Evolutionary conservation across 2,888 invertebrate species (phyloP).

Genomic region (Eretmocerus hayati): DNA sequence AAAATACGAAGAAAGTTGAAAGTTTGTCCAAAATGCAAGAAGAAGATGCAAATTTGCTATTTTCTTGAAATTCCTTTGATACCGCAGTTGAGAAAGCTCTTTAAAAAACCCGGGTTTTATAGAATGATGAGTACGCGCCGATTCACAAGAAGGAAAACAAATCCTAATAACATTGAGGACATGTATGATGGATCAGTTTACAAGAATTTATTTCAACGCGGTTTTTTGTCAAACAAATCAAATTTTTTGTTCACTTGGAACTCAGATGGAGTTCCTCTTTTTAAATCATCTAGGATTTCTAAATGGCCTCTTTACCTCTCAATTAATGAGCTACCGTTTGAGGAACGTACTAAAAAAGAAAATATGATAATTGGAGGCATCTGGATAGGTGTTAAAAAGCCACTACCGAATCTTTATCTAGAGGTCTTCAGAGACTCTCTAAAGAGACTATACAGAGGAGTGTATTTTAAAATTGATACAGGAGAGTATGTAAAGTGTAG

Average conservation of each 20-base stretch:
- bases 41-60: neutral
- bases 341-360: no score
- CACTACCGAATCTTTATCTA: conserved; percentile 14
- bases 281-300: conserved; percentile 23
- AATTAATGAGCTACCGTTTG: conserved; percentile 23
- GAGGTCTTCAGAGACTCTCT: neutral
- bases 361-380: conserved; percentile 22
- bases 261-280: no score
- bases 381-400: conserved; percentile 24
- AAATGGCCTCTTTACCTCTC: conserved; percentile 25
- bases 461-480: neutral
- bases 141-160: neutral
- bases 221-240: neutral
- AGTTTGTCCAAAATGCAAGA: neutral
- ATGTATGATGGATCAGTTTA: neutral
- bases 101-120: neutral
- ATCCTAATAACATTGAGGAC: neutral
- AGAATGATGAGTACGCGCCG: neutral
- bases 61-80: neutral
- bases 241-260: conserved; percentile 26
- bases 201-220: neutral
- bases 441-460: conserved; percentile 6
- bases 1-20: neutral
- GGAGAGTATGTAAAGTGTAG: neutral
- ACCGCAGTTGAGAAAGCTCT: neutral